phyloP scores from a whole-genome alignment of 2,113 vertebrate species.

The Columba livia region DNA sequence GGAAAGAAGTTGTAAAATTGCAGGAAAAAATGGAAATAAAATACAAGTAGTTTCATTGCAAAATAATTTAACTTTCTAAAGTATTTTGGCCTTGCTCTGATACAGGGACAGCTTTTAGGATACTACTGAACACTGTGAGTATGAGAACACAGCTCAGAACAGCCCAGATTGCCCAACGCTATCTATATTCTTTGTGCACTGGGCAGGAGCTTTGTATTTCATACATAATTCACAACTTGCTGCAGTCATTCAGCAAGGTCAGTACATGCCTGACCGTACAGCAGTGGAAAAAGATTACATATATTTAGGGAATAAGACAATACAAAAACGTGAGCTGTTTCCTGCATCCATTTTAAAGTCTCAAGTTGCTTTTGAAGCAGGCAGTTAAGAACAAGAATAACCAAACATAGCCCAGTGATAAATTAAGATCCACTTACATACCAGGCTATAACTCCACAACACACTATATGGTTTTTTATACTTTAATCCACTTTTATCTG shows the following conservation, averaged over 20 bases:
- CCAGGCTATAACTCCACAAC: not conserved
- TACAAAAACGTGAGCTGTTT: not conserved
- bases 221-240: constrained; percentile 26
- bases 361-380: not conserved
- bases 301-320: not conserved
- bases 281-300: not conserved
- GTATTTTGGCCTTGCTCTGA: not conserved
- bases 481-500: not conserved
- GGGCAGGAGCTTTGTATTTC: not conserved
- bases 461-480: not conserved
- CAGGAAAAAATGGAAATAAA: not conserved
- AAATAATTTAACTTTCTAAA: not conserved
- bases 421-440: not conserved
- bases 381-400: not conserved
- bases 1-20: not conserved
- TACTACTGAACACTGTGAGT: not conserved
- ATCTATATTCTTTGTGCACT: not conserved
- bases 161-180: not conserved
- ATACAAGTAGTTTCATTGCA: not conserved
- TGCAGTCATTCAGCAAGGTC: constrained; percentile 38
- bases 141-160: not conserved
- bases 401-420: not conserved
- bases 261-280: not conserved
- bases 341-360: not conserved
- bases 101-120: not conserved